A percentile compares a stretch with the other conserved stretches of the same genome.
Evolutionary conservation across 2,113 vertebrate species (phyloP).

Genomic region (Syngnathus typhle): DNA sequence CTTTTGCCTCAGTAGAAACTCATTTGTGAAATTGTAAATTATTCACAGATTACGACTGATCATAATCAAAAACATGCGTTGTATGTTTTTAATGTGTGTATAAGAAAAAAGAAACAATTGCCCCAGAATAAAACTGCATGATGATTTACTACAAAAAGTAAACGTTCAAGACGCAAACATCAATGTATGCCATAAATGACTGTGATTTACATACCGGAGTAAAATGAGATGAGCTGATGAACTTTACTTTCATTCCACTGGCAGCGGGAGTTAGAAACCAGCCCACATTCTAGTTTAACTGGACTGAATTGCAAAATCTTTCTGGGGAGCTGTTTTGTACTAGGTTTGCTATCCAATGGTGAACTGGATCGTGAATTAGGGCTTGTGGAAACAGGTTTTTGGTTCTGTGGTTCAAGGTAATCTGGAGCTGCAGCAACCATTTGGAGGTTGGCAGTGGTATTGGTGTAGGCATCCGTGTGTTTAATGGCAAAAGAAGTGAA

Average conservation of each 20-base stretch:
- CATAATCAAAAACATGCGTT: neutral
- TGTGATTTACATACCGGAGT: slow-evolving; percentile 31
- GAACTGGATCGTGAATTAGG: slow-evolving; percentile 15
- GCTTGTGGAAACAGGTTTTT: neutral
- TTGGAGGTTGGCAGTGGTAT: neutral
- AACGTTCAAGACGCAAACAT: neutral
- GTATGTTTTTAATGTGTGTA: neutral
- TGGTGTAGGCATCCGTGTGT: slow-evolving; percentile 1
- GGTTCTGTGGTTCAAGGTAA: neutral
- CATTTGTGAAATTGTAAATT: too few species aligned
- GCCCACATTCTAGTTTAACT: slow-evolving; percentile 4
- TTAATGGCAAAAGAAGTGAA: neutral
- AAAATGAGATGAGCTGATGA: slow-evolving; percentile 54
- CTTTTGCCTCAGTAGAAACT: too few species aligned
- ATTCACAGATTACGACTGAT: too few species aligned
- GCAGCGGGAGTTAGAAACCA: slow-evolving; percentile 25
- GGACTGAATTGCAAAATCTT: neutral
- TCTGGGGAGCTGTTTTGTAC: neutral
- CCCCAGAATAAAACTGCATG: neutral
- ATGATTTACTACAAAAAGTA: neutral
- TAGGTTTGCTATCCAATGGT: slow-evolving; percentile 4
- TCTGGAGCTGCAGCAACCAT: slow-evolving; percentile 15
- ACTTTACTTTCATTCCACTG: slow-evolving; percentile 55
- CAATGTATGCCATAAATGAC: neutral
- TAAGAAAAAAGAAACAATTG: neutral